Evolutionary conservation across 2,113 vertebrate species (phyloP), one percentile per base, ranked within the genome.

Genomic region (Ivindomyrus marchei): DNA sequence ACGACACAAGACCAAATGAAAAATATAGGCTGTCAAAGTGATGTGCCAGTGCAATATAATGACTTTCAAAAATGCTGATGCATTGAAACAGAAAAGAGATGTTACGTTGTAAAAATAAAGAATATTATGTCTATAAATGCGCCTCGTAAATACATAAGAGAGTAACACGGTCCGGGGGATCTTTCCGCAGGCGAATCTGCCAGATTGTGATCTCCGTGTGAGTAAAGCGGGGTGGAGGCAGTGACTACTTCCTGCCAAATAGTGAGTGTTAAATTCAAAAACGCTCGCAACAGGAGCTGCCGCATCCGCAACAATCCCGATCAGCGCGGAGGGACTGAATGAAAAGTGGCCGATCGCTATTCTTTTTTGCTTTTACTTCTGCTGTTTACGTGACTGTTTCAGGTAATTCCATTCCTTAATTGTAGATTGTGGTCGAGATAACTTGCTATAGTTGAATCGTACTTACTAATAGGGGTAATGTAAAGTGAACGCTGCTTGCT

Each of bases 191-290:
- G 39, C 66, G 58, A 39, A 42, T 19, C 27, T 83, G n/a, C 85
- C 66, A 83, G 10, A 91, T 86, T n/a, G 84, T 46, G 90, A 39
- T 87, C 85, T n/a, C 50, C 0, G 19, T 47, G 66, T 87, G 1
- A 70, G n/a, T 1, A 36, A 27, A 90, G 21, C 0, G 27, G 39
- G 2, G 4, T 13, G 89, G 58, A 39, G 42, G 42, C 74, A 90
- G 77, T 45, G 36, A 46, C 17, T 13, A 90, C 93, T 94, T 95
- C 95, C 95, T 95, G 95, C 92, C 91, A 93, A 7, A 93, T 94
- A 42, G 91, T 94, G 93, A 91, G 56, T 24, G 66, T 0, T 45
- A 21, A 87, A 83, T 80, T 90, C 87, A 80, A 90, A 87, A 87
- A 52, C 66, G 90, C 70, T 80, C 46, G 90, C 87, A 58, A 85